Evolutionary conservation across 2,797 vertebrate species (phyloP).

Genomic region (Pterois miles): DNA sequence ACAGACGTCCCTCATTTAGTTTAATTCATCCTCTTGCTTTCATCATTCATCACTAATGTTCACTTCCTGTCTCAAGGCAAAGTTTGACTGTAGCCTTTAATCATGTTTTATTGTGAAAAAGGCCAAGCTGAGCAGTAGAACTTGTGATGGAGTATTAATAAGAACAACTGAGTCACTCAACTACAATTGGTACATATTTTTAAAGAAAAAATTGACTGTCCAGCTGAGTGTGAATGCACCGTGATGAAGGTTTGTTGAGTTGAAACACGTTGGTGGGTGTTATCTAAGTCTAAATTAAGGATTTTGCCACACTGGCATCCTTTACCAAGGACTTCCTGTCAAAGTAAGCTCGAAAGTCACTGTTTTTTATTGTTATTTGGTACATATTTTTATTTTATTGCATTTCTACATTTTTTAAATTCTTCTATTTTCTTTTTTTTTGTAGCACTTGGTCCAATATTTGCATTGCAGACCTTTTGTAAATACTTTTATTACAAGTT

Average conservation of each 20-base stretch:
- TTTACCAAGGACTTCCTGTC: too few relatives aligned
- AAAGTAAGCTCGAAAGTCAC: too few relatives aligned
- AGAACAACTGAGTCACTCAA: not conserved
- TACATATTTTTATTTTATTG: not conserved
- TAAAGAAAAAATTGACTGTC: too few relatives aligned
- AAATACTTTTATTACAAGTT: too few relatives aligned
- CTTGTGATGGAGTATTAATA: not conserved
- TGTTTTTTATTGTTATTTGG: too few relatives aligned
- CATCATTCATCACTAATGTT: conserved; percentile 1
- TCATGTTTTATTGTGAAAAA: not conserved
- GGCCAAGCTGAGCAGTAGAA: not conserved
- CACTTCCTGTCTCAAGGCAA: not conserved
- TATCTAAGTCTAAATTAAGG: too few relatives aligned
- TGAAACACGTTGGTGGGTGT: too few relatives aligned
- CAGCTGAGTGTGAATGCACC: too few relatives aligned
- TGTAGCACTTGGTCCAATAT: not conserved
- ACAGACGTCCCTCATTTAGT: not conserved
- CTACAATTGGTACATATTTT: not conserved
- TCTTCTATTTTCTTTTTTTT: not conserved
- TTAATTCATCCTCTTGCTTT: conserved; percentile 13
- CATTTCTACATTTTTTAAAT: not conserved
- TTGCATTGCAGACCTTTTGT: too few relatives aligned
- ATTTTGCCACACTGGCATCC: too few relatives aligned
- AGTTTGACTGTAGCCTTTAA: conserved; percentile 10
- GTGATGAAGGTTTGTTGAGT: too few relatives aligned